These are phyloP conservation scores for Cinclus cinclus DNA, from an alignment of 2,113 vertebrate genomes.

Conservation along the genomic window DNA sequence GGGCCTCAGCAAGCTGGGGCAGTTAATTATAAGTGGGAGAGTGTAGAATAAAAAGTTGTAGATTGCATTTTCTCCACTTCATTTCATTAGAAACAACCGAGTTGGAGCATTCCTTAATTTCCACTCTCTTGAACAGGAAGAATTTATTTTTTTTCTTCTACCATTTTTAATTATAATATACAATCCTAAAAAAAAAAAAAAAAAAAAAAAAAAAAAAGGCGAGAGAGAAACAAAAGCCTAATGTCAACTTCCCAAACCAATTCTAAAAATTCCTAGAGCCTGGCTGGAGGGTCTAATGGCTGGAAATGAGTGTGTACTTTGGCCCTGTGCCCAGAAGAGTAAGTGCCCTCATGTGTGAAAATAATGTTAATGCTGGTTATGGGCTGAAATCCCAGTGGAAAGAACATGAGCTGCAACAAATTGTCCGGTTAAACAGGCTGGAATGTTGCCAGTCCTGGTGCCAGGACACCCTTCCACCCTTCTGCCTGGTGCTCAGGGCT, in stretches of 20 bases:
- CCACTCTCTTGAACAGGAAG: not conserved
- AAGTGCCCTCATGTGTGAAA: conserved; percentile 74
- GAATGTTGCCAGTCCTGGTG: conserved; percentile 5
- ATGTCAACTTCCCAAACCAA: conserved; percentile 47
- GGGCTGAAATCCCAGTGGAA: conserved; percentile 64
- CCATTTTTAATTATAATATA: not conserved
- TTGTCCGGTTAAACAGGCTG: conserved; percentile 53
- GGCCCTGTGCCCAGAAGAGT: conserved; percentile 49
- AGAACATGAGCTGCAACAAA: conserved; percentile 63
- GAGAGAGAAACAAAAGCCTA: conserved; percentile 20
- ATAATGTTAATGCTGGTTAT: conserved; percentile 72
- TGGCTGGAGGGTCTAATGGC: conserved; percentile 41
- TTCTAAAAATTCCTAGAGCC: conserved; percentile 39
- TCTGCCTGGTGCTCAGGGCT: not conserved
- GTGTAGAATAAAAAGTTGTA: conserved; percentile 14
- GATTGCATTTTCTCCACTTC: conserved; percentile 31
- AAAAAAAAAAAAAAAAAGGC: not conserved
- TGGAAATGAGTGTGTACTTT: conserved; percentile 59
- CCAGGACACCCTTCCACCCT: not conserved
- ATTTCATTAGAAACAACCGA: conserved; percentile 21
- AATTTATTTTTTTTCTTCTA: not conserved
- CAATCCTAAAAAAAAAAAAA: not conserved
- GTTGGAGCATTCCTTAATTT: conserved; percentile 1
- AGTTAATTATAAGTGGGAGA: conserved; percentile 45
- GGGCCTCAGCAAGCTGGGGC: conserved; percentile 38